Base-by-base conservation (phyloP, 2,888 invertebrate genomes). In the Andrena bicolor region DNA sequence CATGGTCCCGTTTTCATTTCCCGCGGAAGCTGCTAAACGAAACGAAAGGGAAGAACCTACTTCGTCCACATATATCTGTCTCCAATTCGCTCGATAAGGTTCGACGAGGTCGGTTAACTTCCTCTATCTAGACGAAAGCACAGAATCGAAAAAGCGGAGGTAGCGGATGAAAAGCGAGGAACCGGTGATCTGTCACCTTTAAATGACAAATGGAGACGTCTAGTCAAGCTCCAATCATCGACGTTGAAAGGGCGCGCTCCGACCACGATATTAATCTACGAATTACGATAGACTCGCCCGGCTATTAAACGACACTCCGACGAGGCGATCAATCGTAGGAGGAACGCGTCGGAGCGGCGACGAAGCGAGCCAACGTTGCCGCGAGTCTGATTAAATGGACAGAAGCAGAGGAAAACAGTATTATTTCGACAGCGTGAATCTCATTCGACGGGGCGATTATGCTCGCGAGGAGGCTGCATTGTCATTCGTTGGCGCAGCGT, bases 161-260 rank as follows among this genome's bases (percentile, higher is more conserved):
- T 7, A 2, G 8, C 16, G 26, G 20, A 23, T 23, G 26, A 56
- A 56, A 56, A 56, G 20, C 0, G 26, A 64, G n/a, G 28, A 23
- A 35, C 16, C 16, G 5, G 13, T 8, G 60, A 60, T 10, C 51
- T 10, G 26, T n/a, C 8, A 32, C 10, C 13, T 35, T 41, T 16
- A 53, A 56, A 68, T 35, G 49, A 41, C 7, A 56, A 61, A 68
- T 28, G 64, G 69, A 16, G 65, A 73, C 82, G 82, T 83, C 82
- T 82, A 82, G 75, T 82, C 82, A 82, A 82, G 71, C 82, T 81
- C 82, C 71, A 80, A 80, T 82, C 81, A 41, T 81, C 75, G 68
- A 75, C 41, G 56, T 63, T 60, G 30, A 64, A 23, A 48, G 56
- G 49, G 16, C 58, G 41, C 51, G 23, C 72, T 60, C 51, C 30